phyloP scores from a whole-genome alignment of 1,140 invertebrate species.

The Drosophila pseudoobscura region DNA sequence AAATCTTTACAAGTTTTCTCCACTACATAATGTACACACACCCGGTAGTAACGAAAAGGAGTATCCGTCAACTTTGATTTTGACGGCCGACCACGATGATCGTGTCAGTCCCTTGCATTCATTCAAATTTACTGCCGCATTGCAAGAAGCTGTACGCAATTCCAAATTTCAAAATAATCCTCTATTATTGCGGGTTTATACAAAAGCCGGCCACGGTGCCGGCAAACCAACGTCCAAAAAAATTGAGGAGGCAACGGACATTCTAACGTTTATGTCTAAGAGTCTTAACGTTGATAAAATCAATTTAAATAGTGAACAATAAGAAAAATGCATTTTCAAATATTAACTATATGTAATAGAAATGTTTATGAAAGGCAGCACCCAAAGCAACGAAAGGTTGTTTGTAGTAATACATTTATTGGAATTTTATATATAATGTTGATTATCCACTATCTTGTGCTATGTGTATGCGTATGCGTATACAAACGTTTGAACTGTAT shows the following conservation, averaged over 20 bases:
- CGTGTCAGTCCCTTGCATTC: slow-evolving; percentile 98
- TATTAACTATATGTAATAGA: not conserved
- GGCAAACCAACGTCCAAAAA: slow-evolving; percentile 93
- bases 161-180: slow-evolving; percentile 92
- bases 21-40: slow-evolving; percentile 94
- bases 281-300: slow-evolving; percentile 85
- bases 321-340: slow-evolving; percentile 26
- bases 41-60: slow-evolving; percentile 86
- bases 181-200: slow-evolving; percentile 94
- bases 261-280: slow-evolving; percentile 93
- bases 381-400: too few relatives aligned
- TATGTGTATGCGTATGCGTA: too few relatives aligned
- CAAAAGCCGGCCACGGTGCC: slow-evolving; percentile 97
- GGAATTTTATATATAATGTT: too few relatives aligned
- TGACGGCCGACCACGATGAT: slow-evolving; percentile 99
- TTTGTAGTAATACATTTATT: too few relatives aligned
- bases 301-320: slow-evolving; percentile 44
- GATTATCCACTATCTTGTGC: too few relatives aligned
- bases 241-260: slow-evolving; percentile 95
- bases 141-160: slow-evolving; percentile 91
- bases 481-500: too few relatives aligned
- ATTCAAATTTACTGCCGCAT: slow-evolving; percentile 95
- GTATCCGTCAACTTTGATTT: slow-evolving; percentile 95
- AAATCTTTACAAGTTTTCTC: slow-evolving; percentile 96
- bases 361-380: too few relatives aligned